Base-by-base conservation (phyloP, 2,888 invertebrate genomes). In the Scaptomyza reducta region DNA sequence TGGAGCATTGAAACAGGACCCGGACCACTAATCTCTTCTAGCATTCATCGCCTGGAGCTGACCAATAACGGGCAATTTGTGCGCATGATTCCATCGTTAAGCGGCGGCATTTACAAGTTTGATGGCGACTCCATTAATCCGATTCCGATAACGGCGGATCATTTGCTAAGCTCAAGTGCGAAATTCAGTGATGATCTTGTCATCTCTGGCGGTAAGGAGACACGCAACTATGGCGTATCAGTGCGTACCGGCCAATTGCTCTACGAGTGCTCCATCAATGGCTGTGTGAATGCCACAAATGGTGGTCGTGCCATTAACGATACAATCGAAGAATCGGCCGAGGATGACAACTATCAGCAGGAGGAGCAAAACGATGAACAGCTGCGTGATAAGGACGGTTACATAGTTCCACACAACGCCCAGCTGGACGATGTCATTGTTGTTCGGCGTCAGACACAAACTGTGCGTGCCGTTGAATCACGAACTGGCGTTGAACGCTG, bases 91-190 rank as follows among this genome's bases (percentile, higher is more conserved):
- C 99, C 99, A 1, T 98, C 99, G 0, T 93, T 99, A 10, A 96
- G 95, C 86, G 99, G 99, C 1, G 95, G 95, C 3, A 93, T 99
- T 50, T 99, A 98, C 92, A 96, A 97, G 91, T 96, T 98, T 90
- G 97, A 98, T 91, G 98, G 97, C 0, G 95, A 96, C 66, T 95
- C 94, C 68, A 94, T 99, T 49, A 97, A 98, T 92, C 95, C 97
- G 0, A 93, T 97, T 68, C 98, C 98, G 0, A 94, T 99, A 72
- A 95, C 96, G 42, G 96, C 97, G 0, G 98, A 98, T 58, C 94
- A 95, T 76, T 93, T 99, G 25, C 93, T 99, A 5, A 96, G 96
- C 61, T 96, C 98, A 0, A 97, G 98, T 0, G 96, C 96, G 90
- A 95, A 96, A 83, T 96, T 97, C 84, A 96, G 96, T 0, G 96